A percentile compares a stretch with the other conserved stretches of the same genome.
These are phyloP conservation scores for Oeneis ivallda DNA, from an alignment of 2,888 invertebrate genomes.

Conservation along the genomic window DNA sequence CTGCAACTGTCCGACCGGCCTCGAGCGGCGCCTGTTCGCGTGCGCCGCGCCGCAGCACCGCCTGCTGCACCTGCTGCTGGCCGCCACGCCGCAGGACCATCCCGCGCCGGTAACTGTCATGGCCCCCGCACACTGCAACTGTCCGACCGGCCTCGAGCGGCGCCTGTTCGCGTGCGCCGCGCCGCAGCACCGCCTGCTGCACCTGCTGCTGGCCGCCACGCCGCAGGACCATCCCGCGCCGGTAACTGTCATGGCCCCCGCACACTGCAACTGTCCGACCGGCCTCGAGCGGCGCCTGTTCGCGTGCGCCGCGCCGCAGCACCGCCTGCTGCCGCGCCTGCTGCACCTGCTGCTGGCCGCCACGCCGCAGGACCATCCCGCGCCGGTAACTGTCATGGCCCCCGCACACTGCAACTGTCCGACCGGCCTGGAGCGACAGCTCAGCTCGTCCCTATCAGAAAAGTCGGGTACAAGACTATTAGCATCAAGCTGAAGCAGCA, in stretches of 20 bases:
- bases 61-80: constrained; percentile 67
- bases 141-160: constrained; percentile 67
- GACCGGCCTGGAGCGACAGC: constrained; percentile 66
- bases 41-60: constrained; percentile 72
- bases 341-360: constrained; percentile 62
- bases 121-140: no score
- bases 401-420: no score
- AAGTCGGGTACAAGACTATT: no score
- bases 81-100: constrained; percentile 39
- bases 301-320: constrained; percentile 69
- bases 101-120: constrained; percentile 19
- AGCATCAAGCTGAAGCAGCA: no score
- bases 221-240: constrained; percentile 36
- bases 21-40: constrained; percentile 70
- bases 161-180: constrained; percentile 68
- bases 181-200: constrained; percentile 74
- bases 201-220: constrained; percentile 55
- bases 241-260: background rate
- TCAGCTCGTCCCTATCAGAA: no score
- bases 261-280: no score
- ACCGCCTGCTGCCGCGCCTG: constrained; percentile 73
- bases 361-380: constrained; percentile 38
- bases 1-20: no score
- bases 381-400: constrained; percentile 2
- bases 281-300: constrained; percentile 70